Evolutionary conservation across 2,797 vertebrate genomes (phyloP).

Genomic region (Myotis myotis): DNA sequence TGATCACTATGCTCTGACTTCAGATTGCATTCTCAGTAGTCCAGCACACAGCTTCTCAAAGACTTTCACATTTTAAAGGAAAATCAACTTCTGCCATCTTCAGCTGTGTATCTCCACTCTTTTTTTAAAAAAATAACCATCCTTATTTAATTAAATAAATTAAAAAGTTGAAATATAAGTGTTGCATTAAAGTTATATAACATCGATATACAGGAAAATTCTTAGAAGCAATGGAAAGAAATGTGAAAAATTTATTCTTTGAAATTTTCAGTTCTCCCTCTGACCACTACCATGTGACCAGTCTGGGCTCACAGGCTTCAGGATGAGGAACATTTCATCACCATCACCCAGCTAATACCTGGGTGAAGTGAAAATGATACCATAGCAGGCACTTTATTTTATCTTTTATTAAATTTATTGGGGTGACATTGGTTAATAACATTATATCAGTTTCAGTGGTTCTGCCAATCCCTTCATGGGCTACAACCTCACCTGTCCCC

Average conservation of each 20-base stretch:
- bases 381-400: neutral
- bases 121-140: neutral
- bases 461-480: conserved; percentile 64
- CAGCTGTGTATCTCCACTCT: neutral
- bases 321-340: neutral
- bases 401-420: neutral
- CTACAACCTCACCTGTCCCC: conserved; percentile 50
- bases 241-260: neutral
- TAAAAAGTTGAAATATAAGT: neutral
- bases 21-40: neutral
- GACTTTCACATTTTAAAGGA: neutral
- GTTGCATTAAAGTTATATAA: neutral
- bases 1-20: neutral
- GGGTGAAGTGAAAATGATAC: neutral
- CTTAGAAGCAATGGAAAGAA: neutral
- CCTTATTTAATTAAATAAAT: neutral
- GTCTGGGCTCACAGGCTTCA: neutral
- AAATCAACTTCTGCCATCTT: neutral
- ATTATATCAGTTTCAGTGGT: neutral
- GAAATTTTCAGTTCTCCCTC: neutral
- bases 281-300: neutral
- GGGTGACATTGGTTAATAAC: neutral
- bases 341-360: neutral
- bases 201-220: neutral
- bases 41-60: neutral